Evolutionary conservation across 2,888 invertebrate genomes (phyloP).

Genomic region (Coelinius sp.): DNA sequence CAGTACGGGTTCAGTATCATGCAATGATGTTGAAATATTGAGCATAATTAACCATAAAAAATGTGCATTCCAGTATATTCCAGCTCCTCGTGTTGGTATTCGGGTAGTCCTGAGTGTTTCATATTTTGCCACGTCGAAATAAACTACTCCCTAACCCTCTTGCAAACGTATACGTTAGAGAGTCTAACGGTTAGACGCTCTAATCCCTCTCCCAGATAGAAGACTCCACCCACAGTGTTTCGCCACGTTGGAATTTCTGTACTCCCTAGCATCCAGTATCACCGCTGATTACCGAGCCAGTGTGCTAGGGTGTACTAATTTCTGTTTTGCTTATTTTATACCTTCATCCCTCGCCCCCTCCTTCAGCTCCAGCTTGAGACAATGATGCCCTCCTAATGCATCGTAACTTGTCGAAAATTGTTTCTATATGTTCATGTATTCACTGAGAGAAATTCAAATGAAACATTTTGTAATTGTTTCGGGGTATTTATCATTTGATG

Average conservation of each 20-base stretch:
- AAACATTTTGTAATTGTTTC: constrained; percentile 16
- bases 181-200: constrained; percentile 46
- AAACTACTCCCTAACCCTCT: constrained; percentile 45
- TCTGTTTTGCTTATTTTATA: constrained; percentile 46
- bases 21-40: not conserved
- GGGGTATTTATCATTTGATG: constrained; percentile 2
- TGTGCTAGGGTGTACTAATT: constrained; percentile 35
- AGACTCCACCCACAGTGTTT: constrained; percentile 45
- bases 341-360: not conserved
- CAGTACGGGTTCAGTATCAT: too few relatives aligned
- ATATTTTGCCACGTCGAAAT: constrained; percentile 49
- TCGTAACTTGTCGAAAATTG: not conserved
- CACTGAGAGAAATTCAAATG: not conserved
- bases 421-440: not conserved
- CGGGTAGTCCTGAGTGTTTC: constrained; percentile 40
- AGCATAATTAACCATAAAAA: not conserved
- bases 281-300: constrained; percentile 49
- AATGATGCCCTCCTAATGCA: constrained; percentile 42
- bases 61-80: constrained; percentile 4
- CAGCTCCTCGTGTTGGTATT: not conserved
- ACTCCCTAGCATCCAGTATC: constrained; percentile 44
- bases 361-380: constrained; percentile 34
- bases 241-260: constrained; percentile 49
- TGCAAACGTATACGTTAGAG: constrained; percentile 30
- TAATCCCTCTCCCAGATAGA: constrained; percentile 47